Evolutionary conservation across 2,113 vertebrate genomes (phyloP).

Genomic region (Spermophilus dauricus): DNA sequence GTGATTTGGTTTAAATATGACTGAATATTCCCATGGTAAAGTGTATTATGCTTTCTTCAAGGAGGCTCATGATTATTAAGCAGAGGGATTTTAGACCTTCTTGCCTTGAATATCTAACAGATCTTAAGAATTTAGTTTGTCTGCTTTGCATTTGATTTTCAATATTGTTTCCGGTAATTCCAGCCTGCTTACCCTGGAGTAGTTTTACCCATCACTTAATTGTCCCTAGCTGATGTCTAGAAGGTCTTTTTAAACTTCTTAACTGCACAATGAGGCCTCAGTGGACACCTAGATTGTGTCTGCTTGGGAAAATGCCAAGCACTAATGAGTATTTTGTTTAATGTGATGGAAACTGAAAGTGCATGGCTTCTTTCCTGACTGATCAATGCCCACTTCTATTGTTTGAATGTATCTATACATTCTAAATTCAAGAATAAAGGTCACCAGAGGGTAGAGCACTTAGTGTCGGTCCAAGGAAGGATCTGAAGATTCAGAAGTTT

Average conservation of each 20-base stretch:
- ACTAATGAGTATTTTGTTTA: constrained; percentile 76
- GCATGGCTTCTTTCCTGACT: constrained; percentile 26
- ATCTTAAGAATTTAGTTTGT: constrained; percentile 47
- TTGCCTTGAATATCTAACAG: constrained; percentile 55
- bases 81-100: not conserved
- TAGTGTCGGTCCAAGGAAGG: constrained; percentile 5
- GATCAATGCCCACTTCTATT: constrained; percentile 75
- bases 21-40: not conserved
- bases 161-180: constrained; percentile 79
- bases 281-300: constrained; percentile 71
- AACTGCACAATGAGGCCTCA: constrained; percentile 63
- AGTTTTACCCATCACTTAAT: constrained; percentile 71
- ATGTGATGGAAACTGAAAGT: constrained; percentile 74
- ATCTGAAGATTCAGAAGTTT: constrained; percentile 53
- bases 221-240: constrained; percentile 52
- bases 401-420: constrained; percentile 67
- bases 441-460: constrained; percentile 60
- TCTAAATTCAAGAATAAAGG: constrained; percentile 58
- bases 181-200: constrained; percentile 44
- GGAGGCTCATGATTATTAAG: not conserved
- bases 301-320: constrained; percentile 78
- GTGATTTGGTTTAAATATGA: constrained; percentile 43
- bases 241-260: constrained; percentile 67
- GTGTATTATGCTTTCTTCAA: not conserved
- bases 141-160: constrained; percentile 41